Base-by-base conservation (phyloP, 1,140 invertebrate species). In the Megalopta genalis region DNA sequence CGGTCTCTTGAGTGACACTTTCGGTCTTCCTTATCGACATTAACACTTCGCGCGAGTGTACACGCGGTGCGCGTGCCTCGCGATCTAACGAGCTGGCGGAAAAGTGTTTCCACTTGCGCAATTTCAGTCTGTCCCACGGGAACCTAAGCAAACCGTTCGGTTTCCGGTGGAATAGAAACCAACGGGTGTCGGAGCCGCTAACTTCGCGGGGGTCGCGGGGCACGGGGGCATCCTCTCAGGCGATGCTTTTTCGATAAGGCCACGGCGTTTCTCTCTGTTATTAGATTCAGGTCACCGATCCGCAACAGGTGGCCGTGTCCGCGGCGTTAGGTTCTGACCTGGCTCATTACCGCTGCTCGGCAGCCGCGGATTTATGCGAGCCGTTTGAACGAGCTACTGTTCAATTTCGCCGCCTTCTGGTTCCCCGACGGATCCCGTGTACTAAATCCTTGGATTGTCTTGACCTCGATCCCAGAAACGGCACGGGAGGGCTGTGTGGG, bases 221-320 rank as follows among this genome's bases (percentile, higher is more conserved):
- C 27, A 52, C 4, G 42, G 46, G 32, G 59, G 9, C 57, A 73
- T 70, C 14, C 71, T 66, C 54, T 6, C n/a, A 27, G 39, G 49
- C 49, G 75, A 79, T 72, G 73, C 4, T 72, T 54, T 65, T 32
- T 64, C 21, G 52, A 65, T 77, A 80, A 74, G 49, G 21, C 23
- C 25, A n/a, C n/a, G 66, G 27, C 57, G 57, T 81, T 74, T 83
- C 76, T 76, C 80, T 14, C 59, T 63, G 39, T 75, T 72, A 68
- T 67, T 83, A 81, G 70, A 86, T 86, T 69, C 70, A 83, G 85
- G 81, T 81, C 85, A 86, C 42, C 37, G 66, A 83, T 83, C 59
- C 60, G 39, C 81, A 68, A 84, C 77, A 76, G 78, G 63, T 86
- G 77, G 21, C 52, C 32, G 72, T 70, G 65, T 59, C 37, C 52